Evolutionary conservation across 2,888 invertebrate genomes (phyloP).

Genomic region (Pandemis cinnamomeana): DNA sequence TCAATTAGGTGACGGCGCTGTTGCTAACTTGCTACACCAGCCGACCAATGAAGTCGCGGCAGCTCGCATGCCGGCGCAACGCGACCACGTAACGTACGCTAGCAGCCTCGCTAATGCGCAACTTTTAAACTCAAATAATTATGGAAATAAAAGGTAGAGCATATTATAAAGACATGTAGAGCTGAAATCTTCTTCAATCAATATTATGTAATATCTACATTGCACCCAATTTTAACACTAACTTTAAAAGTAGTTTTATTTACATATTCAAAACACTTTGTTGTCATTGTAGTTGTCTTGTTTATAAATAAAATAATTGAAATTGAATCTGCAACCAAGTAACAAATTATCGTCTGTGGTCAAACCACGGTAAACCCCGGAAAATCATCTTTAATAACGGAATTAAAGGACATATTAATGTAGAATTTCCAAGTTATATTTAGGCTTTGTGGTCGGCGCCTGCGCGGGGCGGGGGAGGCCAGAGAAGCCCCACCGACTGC

Average conservation of each 20-base stretch:
- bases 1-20: conserved; percentile 66
- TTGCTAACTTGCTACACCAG: conserved; percentile 53
- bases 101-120: neutral
- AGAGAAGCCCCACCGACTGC: conserved; percentile 19
- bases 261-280: too few relatives aligned
- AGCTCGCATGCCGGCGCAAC: conserved; percentile 35
- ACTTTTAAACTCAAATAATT: neutral
- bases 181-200: neutral
- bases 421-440: conserved; percentile 35
- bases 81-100: neutral
- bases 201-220: neutral
- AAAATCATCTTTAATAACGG: neutral
- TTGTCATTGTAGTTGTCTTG: neutral
- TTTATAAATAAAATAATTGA: neutral
- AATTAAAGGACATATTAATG: neutral
- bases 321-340: neutral
- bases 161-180: neutral
- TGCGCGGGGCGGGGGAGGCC: conserved; percentile 55
- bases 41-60: conserved; percentile 48
- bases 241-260: too few relatives aligned
- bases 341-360: neutral
- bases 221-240: neutral
- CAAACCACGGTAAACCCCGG: too few relatives aligned
- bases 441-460: conserved; percentile 66
- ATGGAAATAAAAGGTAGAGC: neutral